Evolutionary conservation across 2,888 invertebrate species (phyloP).

Genomic region (Drosophila algonquin): DNA sequence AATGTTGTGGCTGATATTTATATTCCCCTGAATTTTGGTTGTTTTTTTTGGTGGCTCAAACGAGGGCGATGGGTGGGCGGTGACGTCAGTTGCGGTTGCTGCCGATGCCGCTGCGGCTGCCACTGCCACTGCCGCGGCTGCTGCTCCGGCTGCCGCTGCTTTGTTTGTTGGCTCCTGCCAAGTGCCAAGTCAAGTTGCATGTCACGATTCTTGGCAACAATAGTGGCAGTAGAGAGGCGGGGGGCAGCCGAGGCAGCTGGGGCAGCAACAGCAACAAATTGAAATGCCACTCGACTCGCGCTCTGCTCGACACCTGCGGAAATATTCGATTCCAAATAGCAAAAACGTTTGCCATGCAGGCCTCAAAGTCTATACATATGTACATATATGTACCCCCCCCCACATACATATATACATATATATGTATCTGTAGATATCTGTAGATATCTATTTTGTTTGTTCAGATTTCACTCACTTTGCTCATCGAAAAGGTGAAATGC

Average conservation of each 20-base stretch:
- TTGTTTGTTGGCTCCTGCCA: constrained; percentile 58
- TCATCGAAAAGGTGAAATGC: constrained; percentile 71
- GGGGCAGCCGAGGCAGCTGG: constrained; percentile 7
- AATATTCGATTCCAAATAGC: constrained; percentile 60
- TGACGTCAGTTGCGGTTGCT: constrained; percentile 62
- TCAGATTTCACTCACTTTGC: constrained; percentile 28
- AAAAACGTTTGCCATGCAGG: constrained; percentile 36
- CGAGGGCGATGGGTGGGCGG: constrained; percentile 42
- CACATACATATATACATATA: constrained; percentile 19
- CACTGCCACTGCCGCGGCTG: constrained; percentile 25
- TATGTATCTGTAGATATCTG: constrained; percentile 27
- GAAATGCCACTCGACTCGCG: constrained; percentile 71
- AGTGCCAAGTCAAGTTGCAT: constrained; percentile 75
- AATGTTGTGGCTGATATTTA: constrained; percentile 24
- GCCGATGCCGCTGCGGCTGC: constrained; percentile 30
- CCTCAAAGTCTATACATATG: constrained; percentile 22
- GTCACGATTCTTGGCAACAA: constrained; percentile 72
- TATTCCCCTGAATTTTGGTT: constrained; percentile 18
- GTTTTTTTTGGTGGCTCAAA: constrained; percentile 5
- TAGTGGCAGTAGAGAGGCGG: constrained; percentile 21
- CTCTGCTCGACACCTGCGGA: constrained; percentile 71
- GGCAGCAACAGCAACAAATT: constrained; percentile 59
- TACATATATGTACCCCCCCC: constrained; percentile 15
- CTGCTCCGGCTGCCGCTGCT: constrained; percentile 31
- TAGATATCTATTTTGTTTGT: constrained; percentile 48